Conservation (phyloP, 2,888 invertebrate species). For the Lithodes maja region DNA sequence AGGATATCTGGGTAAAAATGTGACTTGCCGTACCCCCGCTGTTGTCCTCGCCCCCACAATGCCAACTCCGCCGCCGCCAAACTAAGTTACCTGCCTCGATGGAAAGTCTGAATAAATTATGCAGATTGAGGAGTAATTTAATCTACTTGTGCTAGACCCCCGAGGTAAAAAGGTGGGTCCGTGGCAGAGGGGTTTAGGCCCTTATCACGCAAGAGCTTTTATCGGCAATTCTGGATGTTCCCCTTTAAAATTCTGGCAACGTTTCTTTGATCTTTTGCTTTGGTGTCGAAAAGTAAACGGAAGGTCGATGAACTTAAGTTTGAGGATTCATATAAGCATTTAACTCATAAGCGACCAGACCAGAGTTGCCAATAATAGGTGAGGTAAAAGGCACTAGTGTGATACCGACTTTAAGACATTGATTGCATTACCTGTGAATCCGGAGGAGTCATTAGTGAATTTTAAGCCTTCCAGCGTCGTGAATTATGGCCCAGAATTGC, state of each 20-base stretch:
- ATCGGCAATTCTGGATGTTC: too few relatives aligned
- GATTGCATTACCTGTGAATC: constrained; percentile 43
- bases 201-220: too few relatives aligned
- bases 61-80: constrained; percentile 32
- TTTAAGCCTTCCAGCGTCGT: constrained; percentile 7
- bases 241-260: too few relatives aligned
- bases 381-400: too few relatives aligned
- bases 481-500: neutral
- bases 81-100: constrained; percentile 54
- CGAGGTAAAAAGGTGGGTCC: constrained; percentile 38
- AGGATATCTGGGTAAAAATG: constrained; percentile 3
- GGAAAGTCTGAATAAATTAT: constrained; percentile 58
- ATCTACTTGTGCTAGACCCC: constrained; percentile 42
- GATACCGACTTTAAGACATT: constrained; percentile 16
- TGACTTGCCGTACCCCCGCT: neutral
- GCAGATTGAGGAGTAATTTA: constrained; percentile 58
- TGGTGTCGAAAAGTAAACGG: too few relatives aligned
- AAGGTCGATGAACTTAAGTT: too few relatives aligned
- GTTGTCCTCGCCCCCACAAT: constrained; percentile 36
- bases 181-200: constrained; percentile 25
- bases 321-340: too few relatives aligned
- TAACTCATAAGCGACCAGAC: too few relatives aligned
- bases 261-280: too few relatives aligned
- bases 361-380: too few relatives aligned
- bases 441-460: constrained; percentile 24